Percentiles rank a stretch among this genome's conserved stretches.
phyloP scores from a whole-genome alignment of 2,888 invertebrate species.

The Caenorhabditis sp. region DNA sequence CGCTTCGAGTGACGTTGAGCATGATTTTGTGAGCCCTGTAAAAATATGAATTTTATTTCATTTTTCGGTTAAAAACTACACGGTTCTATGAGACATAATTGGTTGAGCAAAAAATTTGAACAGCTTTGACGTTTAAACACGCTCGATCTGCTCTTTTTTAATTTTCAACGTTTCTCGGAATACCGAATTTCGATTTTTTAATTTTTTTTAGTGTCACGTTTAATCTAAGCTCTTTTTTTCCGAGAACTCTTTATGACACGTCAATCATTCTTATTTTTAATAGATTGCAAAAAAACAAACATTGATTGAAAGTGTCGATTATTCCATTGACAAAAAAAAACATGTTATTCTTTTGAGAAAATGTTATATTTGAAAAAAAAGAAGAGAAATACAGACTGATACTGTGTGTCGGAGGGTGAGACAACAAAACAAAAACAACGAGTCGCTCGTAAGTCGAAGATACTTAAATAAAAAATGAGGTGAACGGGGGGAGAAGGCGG shows the following conservation, averaged over 20 bases:
- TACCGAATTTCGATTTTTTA: too few species aligned
- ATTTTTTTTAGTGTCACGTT: too few species aligned
- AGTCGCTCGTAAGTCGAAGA: neutral
- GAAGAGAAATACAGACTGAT: neutral
- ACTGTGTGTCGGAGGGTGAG: too few species aligned
- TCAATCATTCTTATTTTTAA: neutral
- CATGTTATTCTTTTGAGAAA: neutral
- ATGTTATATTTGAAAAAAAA: neutral
- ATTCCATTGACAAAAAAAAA: neutral
- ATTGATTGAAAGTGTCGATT: neutral
- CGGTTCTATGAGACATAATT: too few species aligned
- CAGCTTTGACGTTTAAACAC: too few species aligned
- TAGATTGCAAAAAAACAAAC: neutral
- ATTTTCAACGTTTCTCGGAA: too few species aligned
- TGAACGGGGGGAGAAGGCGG: too few species aligned
- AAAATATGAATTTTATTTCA: neutral
- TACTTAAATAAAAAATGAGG: neutral
- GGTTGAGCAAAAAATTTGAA: too few species aligned
- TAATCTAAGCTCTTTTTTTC: too few species aligned
- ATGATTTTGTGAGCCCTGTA: conserved; percentile 24
- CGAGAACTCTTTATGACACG: too few species aligned
- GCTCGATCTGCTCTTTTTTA: too few species aligned
- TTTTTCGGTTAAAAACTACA: too few species aligned
- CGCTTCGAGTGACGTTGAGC: conserved; percentile 25
- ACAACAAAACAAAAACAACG: conserved; percentile 1